Base-by-base conservation (phyloP, 2,888 invertebrate species). In the Perizoma affinitatum region DNA sequence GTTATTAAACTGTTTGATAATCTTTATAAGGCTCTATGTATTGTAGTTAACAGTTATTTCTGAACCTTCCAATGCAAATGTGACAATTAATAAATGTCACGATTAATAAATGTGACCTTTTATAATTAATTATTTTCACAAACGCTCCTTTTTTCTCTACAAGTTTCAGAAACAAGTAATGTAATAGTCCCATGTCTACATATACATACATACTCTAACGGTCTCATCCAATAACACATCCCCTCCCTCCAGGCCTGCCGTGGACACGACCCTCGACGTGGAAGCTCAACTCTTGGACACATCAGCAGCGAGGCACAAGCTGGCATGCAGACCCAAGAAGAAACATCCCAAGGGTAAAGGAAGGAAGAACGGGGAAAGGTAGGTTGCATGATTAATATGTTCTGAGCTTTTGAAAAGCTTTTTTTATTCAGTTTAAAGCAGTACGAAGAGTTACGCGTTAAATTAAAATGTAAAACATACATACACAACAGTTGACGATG, bases 221-320 rank as follows among this genome's bases (percentile, higher is more conserved):
- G 63, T 74, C 73, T 61, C 70, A 63, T 70, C 72, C 73, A 65
- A 47, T 67, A 44, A 60, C 66, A 56, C 70, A 71, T 79, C 79
- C 81, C 72, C 79, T 82, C 74, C 82, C 79, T 90, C 94, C 95
- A 86, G 90, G 88, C 63, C 79, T 87, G 58, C 92, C 88, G 75
- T 79, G 93, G 95, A 95, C 63, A 51, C 66, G 78, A 93, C 93
- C 49, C 87, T 96, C 80, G 95, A 96, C 78, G 83, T 94, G 71
- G 91, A 91, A 11, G 76, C 82, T 0, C 92, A 93, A 68, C 93
- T 95, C 49, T 91, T 96, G 84, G 96, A 96, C 88, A 94, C 93
- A 69, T 92, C 95, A 6, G 96, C 96, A 0, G 96, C 96, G 10
- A 94, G 93, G 75, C 96, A 96, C 90, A 96, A 96, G 86, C 83